A percentile compares a stretch with the other conserved stretches of the same genome.
Conservation (phyloP, 1,140 invertebrate genomes). For the Gryon sp. region DNA sequence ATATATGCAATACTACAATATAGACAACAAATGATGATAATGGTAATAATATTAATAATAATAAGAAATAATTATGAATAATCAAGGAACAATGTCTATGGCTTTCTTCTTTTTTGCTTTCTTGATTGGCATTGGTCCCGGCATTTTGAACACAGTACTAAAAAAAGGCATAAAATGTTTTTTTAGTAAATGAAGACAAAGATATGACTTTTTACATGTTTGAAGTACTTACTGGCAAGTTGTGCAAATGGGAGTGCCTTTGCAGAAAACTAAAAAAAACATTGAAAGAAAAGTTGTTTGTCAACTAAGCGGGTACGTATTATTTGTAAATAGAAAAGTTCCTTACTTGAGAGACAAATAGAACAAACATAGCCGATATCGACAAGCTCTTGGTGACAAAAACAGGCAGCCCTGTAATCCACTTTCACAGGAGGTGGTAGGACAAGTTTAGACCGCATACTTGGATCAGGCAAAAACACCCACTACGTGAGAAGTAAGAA, state of each 20-base stretch:
- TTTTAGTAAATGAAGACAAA: constrained; percentile 11
- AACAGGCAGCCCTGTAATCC: constrained; percentile 97
- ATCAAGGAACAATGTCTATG: constrained; percentile 71
- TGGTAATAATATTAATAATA: too few species aligned
- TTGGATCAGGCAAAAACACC: constrained; percentile 94
- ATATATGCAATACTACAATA: constrained; percentile 17
- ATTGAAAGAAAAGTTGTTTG: constrained; percentile 64
- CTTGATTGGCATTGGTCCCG: constrained; percentile 85
- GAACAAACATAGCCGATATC: constrained; percentile 99
- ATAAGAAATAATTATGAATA: constrained; percentile 14
- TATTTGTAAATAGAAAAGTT: constrained; percentile 70
- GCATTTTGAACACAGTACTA: constrained; percentile 91
- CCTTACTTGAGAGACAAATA: constrained; percentile 95
- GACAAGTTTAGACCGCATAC: constrained; percentile 89
- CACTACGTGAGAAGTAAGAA: constrained; percentile 85
- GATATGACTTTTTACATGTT: constrained; percentile 18
- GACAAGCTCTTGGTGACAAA: constrained; percentile 97
- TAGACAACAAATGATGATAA: constrained; percentile 28
- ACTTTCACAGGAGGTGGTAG: constrained; percentile 94
- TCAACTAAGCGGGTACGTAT: constrained; percentile 8
- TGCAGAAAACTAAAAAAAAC: constrained; percentile 93
- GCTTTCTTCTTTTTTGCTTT: constrained; percentile 86
- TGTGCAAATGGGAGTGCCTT: constrained; percentile 97
- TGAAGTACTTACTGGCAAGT: constrained; percentile 94
- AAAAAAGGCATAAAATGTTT: constrained; percentile 77